Conservation (phyloP, 2,113 vertebrate genomes). For the Monarcha castaneiventris region DNA sequence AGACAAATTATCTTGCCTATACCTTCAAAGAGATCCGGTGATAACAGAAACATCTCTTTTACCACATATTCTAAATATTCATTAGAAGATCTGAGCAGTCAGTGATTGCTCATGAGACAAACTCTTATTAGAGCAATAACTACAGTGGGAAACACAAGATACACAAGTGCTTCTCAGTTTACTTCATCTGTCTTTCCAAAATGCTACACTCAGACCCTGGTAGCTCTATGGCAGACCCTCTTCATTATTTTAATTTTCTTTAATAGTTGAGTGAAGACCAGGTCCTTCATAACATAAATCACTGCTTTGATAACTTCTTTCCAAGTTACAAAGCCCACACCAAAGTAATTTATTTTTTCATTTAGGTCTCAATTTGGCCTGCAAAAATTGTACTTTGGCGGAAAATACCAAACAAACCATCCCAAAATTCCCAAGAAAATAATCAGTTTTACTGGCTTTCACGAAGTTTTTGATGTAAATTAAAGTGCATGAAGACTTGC, state of each 20-base stretch:
- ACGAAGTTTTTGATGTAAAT: neutral
- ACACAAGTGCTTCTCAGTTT: neutral
- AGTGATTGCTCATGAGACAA: neutral
- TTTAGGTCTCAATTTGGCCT: neutral
- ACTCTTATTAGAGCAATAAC: neutral
- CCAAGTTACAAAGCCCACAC: neutral
- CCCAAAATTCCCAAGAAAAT: neutral
- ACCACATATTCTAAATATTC: neutral
- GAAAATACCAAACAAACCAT: neutral
- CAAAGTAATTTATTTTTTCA: neutral
- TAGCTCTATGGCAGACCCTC: neutral
- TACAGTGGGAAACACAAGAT: neutral
- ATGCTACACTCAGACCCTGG: neutral
- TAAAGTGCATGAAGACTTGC: neutral
- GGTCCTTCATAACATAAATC: neutral
- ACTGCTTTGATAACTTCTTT: neutral
- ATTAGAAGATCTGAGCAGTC: neutral
- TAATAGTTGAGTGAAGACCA: neutral
- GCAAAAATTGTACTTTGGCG: neutral
- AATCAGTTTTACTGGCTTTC: neutral
- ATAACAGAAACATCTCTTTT: neutral
- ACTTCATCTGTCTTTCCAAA: neutral
- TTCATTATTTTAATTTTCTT: neutral
- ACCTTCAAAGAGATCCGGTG: neutral
- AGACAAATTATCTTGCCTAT: conserved; percentile 22